Base-by-base conservation (phyloP, 2,888 invertebrate genomes). In the Saturnia japonica region DNA sequence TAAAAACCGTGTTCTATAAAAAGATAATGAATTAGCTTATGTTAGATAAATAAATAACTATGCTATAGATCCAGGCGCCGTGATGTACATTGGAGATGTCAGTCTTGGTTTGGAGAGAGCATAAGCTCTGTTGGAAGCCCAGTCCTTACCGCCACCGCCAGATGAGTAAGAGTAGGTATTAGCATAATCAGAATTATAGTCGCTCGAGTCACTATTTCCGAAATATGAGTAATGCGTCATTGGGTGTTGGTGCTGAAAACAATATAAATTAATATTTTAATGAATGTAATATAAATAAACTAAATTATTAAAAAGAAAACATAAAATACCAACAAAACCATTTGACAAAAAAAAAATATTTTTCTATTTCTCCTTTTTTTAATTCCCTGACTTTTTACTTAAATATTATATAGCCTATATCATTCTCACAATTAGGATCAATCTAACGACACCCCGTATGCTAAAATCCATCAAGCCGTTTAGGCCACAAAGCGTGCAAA, bases 61-160 rank as follows among this genome's bases (percentile, higher is more conserved):
- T n/a, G 82, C 88, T 0, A 85, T 80, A 1, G 84, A 78, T 0
- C 93, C 93, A 0, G 94, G 93, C 0, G 93, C 93, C 0, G 94
- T 93, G 0, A 93, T 90, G 51, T 92, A 94, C 1, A 87, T 81
- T 0, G 93, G 89, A 0, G 90, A 79, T 0, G 91, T 89, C 0
- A 88, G 88, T 45, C 91, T 82, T 40, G 88, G 88, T 66, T 92
- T 94, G 7, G 88, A 83, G 73, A 89, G 71, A 1, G 84, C 80
- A 70, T 94, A 94, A 0, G 94, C 94, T 66, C 94, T 82, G 74
- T 94, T 94, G 0, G 93, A 87, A 0, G 94, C 89, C 93, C 94
- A 94, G 70, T 94, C 94, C 73, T 94, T 94, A 0, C 87, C 88
- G 68, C 86, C 91, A 0, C 88, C 89, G 0, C 88, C 88, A 0